phyloP scores from a whole-genome alignment of 1,140 invertebrate genomes.

The Hydropsyche tenuis region DNA sequence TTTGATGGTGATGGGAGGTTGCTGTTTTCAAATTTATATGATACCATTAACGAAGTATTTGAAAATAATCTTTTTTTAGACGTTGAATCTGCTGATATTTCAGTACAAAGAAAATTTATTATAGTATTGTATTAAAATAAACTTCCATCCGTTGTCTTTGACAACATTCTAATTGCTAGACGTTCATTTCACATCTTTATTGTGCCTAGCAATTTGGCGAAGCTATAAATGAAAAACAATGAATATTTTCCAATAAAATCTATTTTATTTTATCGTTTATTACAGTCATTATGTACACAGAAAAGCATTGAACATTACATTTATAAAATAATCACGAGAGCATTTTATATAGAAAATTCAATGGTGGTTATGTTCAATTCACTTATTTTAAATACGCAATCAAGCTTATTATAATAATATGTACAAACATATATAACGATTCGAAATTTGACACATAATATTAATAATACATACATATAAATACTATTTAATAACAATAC shows the following conservation, averaged over 20 bases:
- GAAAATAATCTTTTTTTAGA: too few species aligned
- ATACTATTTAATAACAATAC: conserved; percentile 6
- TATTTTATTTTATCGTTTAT: conserved; percentile 20
- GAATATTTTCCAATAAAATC: neutral
- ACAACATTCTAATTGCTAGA: too few species aligned
- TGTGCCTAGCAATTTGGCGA: too few species aligned
- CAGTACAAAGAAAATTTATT: too few species aligned
- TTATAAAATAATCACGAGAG: conserved; percentile 4
- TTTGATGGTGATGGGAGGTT: too few species aligned
- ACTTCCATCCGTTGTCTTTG: too few species aligned
- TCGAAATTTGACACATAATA: neutral
- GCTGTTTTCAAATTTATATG: too few species aligned
- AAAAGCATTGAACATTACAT: conserved; percentile 27
- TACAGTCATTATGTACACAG: conserved; percentile 19
- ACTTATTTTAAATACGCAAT: neutral
- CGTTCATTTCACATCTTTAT: too few species aligned
- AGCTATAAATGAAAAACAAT: conserved; percentile 1
- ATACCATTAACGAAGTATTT: too few species aligned
- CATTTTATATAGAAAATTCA: neutral
- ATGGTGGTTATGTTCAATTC: neutral
- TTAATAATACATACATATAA: neutral
- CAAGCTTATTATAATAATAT: too few species aligned
- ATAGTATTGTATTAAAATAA: too few species aligned
- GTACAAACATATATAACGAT: conserved; percentile 3
- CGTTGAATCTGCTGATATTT: too few species aligned